phyloP scores from a whole-genome alignment of 2,888 invertebrate genomes.

The Conistra vaccinii region DNA sequence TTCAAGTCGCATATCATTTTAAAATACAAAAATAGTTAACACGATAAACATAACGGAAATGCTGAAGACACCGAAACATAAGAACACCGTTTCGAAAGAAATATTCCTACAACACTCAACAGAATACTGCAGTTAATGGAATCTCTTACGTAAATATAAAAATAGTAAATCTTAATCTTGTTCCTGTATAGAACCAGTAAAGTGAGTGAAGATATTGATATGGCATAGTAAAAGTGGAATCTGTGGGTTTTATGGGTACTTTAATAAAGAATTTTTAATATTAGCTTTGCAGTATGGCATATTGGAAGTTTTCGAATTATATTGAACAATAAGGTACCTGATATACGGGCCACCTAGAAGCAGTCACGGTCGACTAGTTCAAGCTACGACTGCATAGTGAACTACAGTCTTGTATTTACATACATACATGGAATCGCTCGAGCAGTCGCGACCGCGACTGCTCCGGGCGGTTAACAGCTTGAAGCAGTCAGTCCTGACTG shows the following conservation, averaged over 20 bases:
- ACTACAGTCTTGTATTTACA: no score
- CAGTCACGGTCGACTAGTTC: no score
- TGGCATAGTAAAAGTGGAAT: not conserved
- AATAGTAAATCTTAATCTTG: not conserved
- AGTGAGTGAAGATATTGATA: constrained; percentile 18
- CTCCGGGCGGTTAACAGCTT: no score
- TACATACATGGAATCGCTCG: no score
- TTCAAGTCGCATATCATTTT: not conserved
- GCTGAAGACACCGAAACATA: not conserved
- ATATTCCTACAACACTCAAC: not conserved
- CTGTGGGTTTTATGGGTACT: not conserved
- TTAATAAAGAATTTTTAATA: constrained; percentile 6
- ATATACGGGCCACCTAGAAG: no score
- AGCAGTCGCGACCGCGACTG: no score
- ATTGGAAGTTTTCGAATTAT: constrained; percentile 4
- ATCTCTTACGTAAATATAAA: not conserved
- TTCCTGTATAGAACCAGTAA: not conserved
- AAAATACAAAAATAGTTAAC: not conserved
- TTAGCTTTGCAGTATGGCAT: not conserved
- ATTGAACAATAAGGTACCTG: not conserved
- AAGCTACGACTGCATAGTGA: no score
- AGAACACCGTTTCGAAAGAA: not conserved
- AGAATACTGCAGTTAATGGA: not conserved
- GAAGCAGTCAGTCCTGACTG: no score
- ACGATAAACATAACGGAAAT: not conserved